phyloP scores from a whole-genome alignment of 2,113 vertebrate genomes.

The Callocephalon fimbriatum region DNA sequence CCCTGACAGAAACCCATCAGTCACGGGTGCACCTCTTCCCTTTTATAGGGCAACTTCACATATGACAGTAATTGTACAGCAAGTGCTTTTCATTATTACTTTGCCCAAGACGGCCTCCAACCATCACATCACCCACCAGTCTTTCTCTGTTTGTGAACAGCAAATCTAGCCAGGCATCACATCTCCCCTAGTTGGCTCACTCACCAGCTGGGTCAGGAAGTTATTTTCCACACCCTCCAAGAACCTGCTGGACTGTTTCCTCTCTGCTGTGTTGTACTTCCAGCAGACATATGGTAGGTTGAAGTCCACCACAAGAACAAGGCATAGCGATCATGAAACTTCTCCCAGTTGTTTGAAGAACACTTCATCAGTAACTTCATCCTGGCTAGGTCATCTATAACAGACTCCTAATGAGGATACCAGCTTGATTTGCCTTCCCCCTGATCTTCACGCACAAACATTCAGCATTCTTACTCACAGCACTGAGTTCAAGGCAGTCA shows the following conservation, averaged over 20 bases:
- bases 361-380: too few species aligned
- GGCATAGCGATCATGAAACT: too few species aligned
- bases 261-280: not conserved
- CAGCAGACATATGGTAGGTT: too few species aligned
- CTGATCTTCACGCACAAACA: too few species aligned
- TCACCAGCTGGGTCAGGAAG: not conserved
- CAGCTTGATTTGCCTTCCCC: too few species aligned
- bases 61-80: not conserved
- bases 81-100: not conserved
- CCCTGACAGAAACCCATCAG: not conserved
- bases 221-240: not conserved
- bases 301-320: too few species aligned
- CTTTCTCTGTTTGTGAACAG: not conserved
- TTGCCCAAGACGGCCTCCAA: not conserved
- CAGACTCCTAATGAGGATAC: too few species aligned
- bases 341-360: too few species aligned
- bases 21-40: accelerated
- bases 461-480: too few species aligned
- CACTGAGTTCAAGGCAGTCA: too few species aligned
- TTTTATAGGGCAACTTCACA: not conserved
- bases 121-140: not conserved
- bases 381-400: too few species aligned
- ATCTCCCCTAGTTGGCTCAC: not conserved
- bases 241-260: not conserved
- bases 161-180: not conserved